A percentile compares a stretch with the other conserved stretches of the same genome.
phyloP scores from a whole-genome alignment of 2,888 invertebrate genomes.

The Lordiphosa fenestrarum region DNA sequence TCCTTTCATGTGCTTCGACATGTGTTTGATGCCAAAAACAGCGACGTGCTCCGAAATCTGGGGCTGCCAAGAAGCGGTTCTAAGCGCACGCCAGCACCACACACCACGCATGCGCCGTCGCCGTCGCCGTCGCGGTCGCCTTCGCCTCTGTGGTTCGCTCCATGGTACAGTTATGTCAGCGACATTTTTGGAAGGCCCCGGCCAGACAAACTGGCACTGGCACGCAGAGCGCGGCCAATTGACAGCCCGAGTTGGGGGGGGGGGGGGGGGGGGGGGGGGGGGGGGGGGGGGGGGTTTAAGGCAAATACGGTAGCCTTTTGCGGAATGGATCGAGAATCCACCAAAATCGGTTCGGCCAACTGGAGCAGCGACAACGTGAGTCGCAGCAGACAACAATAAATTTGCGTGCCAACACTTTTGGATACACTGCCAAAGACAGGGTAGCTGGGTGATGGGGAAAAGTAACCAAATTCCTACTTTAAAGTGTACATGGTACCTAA shows the following conservation, averaged over 20 bases:
- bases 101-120: constrained; percentile 59
- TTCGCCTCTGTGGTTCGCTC: constrained; percentile 3
- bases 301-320: constrained; percentile 72
- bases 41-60: constrained; percentile 71
- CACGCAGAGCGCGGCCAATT: constrained; percentile 43
- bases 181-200: constrained; percentile 66
- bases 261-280: no score
- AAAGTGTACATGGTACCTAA: no score
- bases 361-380: no score
- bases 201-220: constrained; percentile 68
- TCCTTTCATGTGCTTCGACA: constrained; percentile 74
- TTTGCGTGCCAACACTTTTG: constrained; percentile 74
- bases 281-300: constrained; percentile 8
- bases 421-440: constrained; percentile 16
- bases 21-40: constrained; percentile 73
- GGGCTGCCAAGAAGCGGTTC: constrained; percentile 43
- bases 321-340: constrained; percentile 42
- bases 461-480: no score
- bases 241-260: not conserved
- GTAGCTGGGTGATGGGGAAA: constrained; percentile 6
- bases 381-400: constrained; percentile 73
- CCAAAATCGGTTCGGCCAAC: constrained; percentile 34
- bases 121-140: no score
- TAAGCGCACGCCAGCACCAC: constrained; percentile 29
- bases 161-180: constrained; percentile 70